phyloP scores from a whole-genome alignment of 2,797 vertebrate genomes.

The Pangasius mekongensis region DNA sequence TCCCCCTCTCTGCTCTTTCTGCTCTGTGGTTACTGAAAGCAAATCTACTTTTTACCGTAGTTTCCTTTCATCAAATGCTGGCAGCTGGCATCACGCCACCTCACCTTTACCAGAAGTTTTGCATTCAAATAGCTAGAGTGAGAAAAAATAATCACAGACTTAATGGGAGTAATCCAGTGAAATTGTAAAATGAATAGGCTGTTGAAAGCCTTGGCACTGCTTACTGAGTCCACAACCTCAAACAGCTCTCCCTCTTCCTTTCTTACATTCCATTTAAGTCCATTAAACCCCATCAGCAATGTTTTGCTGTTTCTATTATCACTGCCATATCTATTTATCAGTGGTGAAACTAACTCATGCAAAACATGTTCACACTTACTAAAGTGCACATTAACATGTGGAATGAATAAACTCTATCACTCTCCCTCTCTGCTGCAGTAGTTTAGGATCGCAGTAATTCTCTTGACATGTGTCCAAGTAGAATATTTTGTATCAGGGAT shows the following conservation, averaged over 20 bases:
- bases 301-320: conserved; percentile 68
- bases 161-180: conserved; percentile 69
- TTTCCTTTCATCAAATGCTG: conserved; percentile 68
- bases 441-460: conserved; percentile 45
- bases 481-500: conserved; percentile 42
- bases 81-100: conserved; percentile 62
- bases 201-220: conserved; percentile 56
- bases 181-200: conserved; percentile 54
- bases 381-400: conserved; percentile 58
- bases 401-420: conserved; percentile 61
- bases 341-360: conserved; percentile 45
- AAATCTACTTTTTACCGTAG: conserved; percentile 58
- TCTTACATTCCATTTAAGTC: conserved; percentile 59
- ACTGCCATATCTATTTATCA: conserved; percentile 65
- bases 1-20: conserved; percentile 40
- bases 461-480: conserved; percentile 62
- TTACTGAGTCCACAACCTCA: conserved; percentile 44
- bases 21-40: conserved; percentile 51
- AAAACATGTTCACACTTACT: conserved; percentile 39
- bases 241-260: conserved; percentile 51
- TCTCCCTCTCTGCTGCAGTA: conserved; percentile 66
- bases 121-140: conserved; percentile 68
- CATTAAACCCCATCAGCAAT: conserved; percentile 57
- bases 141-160: conserved; percentile 69
- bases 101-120: conserved; percentile 67